Conservation (phyloP, 2,113 vertebrate species). For the Cyrtonyx montezumae region DNA sequence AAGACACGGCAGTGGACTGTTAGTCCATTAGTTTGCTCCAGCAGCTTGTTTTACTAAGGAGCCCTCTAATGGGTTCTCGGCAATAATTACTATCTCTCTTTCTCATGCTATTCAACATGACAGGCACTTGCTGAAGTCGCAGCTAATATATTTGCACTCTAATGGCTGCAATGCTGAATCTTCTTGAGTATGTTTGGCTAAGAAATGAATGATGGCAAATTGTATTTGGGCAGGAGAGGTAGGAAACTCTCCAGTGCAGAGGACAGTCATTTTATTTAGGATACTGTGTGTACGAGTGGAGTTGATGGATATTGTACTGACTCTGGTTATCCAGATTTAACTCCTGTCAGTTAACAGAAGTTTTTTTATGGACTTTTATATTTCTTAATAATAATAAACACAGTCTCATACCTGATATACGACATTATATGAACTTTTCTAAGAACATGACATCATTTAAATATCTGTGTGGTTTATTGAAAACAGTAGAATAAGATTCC, state of each 20-base stretch:
- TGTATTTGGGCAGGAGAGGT: constrained; percentile 52
- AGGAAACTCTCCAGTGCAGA: constrained; percentile 47
- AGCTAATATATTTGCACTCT: constrained; percentile 85
- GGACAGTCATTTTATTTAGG: constrained; percentile 47
- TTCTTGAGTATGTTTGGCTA: constrained; percentile 75
- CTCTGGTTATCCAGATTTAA: constrained; percentile 29
- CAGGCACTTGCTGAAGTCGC: constrained; percentile 86
- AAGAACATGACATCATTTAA: neutral
- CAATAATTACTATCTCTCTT: constrained; percentile 96
- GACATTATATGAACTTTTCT: neutral
- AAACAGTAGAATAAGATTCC: neutral
- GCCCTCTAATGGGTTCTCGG: constrained; percentile 94
- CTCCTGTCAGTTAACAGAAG: neutral
- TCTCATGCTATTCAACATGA: constrained; percentile 89
- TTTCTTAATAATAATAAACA: constrained; percentile 23
- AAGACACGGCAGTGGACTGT: constrained; percentile 82
- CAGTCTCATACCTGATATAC: neutral
- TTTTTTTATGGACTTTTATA: constrained; percentile 17
- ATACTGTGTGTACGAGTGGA: constrained; percentile 51
- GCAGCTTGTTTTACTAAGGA: constrained; percentile 92
- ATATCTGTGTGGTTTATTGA: neutral
- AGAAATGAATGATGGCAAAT: constrained; percentile 73
- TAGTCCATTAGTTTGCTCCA: constrained; percentile 95
- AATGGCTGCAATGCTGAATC: constrained; percentile 72
- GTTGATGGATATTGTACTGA: constrained; percentile 30